phyloP scores from a whole-genome alignment of 2,888 invertebrate species.

The Altica lythri region DNA sequence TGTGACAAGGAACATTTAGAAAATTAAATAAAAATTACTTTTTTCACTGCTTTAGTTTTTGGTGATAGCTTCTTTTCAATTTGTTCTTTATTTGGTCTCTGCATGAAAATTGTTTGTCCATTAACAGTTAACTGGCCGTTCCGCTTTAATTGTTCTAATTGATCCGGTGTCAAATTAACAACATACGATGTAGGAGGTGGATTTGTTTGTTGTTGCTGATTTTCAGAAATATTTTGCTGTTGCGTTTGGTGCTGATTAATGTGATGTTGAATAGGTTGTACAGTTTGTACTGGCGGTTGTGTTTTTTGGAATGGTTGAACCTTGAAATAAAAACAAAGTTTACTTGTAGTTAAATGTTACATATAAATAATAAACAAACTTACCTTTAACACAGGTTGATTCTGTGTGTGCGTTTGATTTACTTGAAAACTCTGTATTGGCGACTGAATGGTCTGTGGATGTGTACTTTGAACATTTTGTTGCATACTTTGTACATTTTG shows the following conservation, averaged over 20 bases:
- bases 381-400: slow-evolving; percentile 48
- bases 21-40: too few species aligned
- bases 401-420: slow-evolving; percentile 41
- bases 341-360: not conserved
- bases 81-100: slow-evolving; percentile 49
- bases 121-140: slow-evolving; percentile 57
- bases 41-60: slow-evolving; percentile 54
- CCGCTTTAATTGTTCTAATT: slow-evolving; percentile 55
- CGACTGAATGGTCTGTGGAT: slow-evolving; percentile 35
- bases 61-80: slow-evolving; percentile 52
- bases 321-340: not conserved
- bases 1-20: too few species aligned
- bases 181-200: slow-evolving; percentile 54
- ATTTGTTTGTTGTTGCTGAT: slow-evolving; percentile 41
- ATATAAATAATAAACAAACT: too few species aligned
- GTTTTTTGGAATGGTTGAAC: slow-evolving; percentile 55
- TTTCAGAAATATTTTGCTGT: slow-evolving; percentile 26
- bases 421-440: slow-evolving; percentile 37
- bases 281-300: slow-evolving; percentile 55
- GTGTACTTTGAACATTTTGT: slow-evolving; percentile 37
- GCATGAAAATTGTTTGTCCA: slow-evolving; percentile 58
- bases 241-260: slow-evolving; percentile 38
- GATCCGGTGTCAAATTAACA: slow-evolving; percentile 57
- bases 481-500: slow-evolving; percentile 34
- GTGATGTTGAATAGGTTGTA: slow-evolving; percentile 50